These are phyloP conservation scores for Euthynnus affinis DNA, from an alignment of 2,797 vertebrate species.

Conservation along the genomic window DNA sequence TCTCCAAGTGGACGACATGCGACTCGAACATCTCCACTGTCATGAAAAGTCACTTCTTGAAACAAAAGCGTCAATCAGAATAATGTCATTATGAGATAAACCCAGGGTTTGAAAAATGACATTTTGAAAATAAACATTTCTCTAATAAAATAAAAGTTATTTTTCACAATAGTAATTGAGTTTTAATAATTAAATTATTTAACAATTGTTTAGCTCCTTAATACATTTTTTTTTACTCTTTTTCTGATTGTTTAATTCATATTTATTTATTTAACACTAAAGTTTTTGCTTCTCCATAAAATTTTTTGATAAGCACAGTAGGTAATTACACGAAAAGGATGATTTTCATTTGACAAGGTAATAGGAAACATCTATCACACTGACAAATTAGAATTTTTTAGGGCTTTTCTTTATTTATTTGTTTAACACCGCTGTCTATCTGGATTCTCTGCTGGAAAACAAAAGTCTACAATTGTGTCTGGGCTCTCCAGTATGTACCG, in stretches of 20 bases:
- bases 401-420: not conserved
- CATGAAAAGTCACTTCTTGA: not conserved
- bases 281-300: not conserved
- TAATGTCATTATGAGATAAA: not conserved
- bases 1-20: too few species aligned
- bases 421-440: constrained; percentile 11
- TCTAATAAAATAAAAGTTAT: not conserved
- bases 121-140: not conserved
- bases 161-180: too few species aligned
- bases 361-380: constrained; percentile 40
- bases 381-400: constrained; percentile 29
- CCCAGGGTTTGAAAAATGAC: not conserved
- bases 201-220: not conserved
- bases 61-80: not conserved
- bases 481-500: constrained; percentile 26
- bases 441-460: constrained; percentile 51
- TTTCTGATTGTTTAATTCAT: not conserved
- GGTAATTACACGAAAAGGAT: constrained; percentile 7
- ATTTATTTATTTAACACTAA: not conserved
- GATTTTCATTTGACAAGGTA: constrained; percentile 29
- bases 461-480: constrained; percentile 69
- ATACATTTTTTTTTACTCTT: not conserved
- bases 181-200: not conserved
- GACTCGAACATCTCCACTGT: too few species aligned
- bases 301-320: not conserved